Evolutionary conservation across 2,888 invertebrate genomes (phyloP).

Genomic region (Sarcophaga caerulescens): DNA sequence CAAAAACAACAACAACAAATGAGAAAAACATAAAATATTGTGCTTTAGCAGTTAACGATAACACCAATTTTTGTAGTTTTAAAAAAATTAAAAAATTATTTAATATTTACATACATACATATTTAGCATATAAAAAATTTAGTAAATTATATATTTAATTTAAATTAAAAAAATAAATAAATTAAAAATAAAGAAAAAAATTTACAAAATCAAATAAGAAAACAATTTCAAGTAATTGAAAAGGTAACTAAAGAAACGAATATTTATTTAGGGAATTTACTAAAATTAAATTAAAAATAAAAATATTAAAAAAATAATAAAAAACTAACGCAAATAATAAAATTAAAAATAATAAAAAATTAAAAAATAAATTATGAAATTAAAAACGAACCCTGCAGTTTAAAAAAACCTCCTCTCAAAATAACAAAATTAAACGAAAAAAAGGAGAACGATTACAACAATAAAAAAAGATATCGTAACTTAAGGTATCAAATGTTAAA

Average conservation of each 20-base stretch:
- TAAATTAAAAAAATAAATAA: neutral
- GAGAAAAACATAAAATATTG: slow-evolving; percentile 63
- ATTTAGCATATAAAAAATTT: slow-evolving; percentile 57
- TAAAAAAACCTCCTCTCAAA: neutral
- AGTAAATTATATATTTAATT: slow-evolving; percentile 35
- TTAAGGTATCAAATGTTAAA: slow-evolving; percentile 28
- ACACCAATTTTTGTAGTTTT: slow-evolving; percentile 75
- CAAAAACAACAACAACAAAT: slow-evolving; percentile 28
- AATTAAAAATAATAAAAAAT: slow-evolving; percentile 51
- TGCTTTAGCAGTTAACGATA: slow-evolving; percentile 76
- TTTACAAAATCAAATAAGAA: slow-evolving; percentile 19
- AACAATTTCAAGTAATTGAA: slow-evolving; percentile 23
- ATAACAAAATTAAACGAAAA: slow-evolving; percentile 30
- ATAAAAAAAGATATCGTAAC: too few relatives aligned
- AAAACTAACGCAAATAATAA: neutral
- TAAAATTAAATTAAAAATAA: slow-evolving; percentile 57
- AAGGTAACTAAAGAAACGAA: slow-evolving; percentile 70
- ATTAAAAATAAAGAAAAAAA: too few relatives aligned
- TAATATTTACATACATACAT: slow-evolving; percentile 58
- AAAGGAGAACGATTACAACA: neutral
- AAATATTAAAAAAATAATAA: neutral
- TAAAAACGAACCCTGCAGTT: neutral
- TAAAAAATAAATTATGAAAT: neutral
- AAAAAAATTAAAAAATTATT: slow-evolving; percentile 27
- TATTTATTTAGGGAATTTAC: slow-evolving; percentile 77